A percentile compares a stretch with the other conserved stretches of the same genome.
phyloP scores from a whole-genome alignment of 2,797 vertebrate species.

The Anguilla anguilla region DNA sequence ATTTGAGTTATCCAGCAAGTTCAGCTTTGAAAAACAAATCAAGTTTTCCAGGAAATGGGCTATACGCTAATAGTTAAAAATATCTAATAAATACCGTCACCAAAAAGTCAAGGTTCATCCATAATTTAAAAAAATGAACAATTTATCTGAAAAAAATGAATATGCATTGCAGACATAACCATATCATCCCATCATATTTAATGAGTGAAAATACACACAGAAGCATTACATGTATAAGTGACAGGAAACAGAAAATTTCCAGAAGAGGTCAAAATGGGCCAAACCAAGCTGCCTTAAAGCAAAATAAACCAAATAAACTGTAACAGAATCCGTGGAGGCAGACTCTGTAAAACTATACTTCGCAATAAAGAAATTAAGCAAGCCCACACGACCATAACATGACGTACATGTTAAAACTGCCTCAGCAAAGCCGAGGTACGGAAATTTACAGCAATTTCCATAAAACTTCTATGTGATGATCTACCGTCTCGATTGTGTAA shows the following conservation, averaged over 20 bases:
- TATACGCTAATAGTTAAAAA: constrained; percentile 9
- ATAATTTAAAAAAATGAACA: constrained; percentile 1
- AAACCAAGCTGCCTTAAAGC: constrained; percentile 13
- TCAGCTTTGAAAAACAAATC: constrained; percentile 17
- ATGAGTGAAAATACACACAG: constrained; percentile 2
- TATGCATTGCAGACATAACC: not conserved
- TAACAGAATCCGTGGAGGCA: not conserved
- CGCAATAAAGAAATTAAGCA: constrained; percentile 3
- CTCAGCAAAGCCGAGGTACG: constrained; percentile 6
- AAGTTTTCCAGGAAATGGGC: constrained; percentile 26
- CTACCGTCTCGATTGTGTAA: constrained; percentile 8
- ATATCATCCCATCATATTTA: constrained; percentile 10
- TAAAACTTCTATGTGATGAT: constrained; percentile 20
- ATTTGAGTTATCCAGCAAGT: not conserved
- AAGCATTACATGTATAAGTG: not conserved
- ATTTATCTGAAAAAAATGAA: not conserved
- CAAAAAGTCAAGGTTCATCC: constrained; percentile 13
- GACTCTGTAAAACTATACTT: constrained; percentile 13
- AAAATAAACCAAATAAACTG: constrained; percentile 16
- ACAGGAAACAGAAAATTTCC: constrained; percentile 11
- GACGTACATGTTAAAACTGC: constrained; percentile 19
- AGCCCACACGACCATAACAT: constrained; percentile 21
- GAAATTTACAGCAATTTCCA: constrained; percentile 21
- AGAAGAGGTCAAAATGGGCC: constrained; percentile 12
- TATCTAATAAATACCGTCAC: not conserved